phyloP scores from a whole-genome alignment of 2,888 invertebrate genomes.

The Epiblema foenella region DNA sequence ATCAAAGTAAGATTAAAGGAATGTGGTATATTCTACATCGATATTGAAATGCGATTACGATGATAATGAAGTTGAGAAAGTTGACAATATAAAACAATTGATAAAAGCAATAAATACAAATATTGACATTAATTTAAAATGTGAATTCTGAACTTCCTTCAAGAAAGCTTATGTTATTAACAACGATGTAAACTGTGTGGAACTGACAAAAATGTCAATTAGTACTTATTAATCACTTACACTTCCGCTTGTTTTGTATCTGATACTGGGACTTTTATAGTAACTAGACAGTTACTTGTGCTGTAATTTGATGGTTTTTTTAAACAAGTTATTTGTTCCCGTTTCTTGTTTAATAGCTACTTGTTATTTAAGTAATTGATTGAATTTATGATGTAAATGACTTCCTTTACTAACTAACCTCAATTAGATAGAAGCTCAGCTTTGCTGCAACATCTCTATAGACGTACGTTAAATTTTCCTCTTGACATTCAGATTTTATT shows the following conservation, averaged over 20 bases:
- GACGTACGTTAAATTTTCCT: no score
- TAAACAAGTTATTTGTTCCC: slow-evolving; percentile 15
- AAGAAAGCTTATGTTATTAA: not conserved
- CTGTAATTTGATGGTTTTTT: not conserved
- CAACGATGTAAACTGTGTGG: not conserved
- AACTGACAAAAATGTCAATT: not conserved
- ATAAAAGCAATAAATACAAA: not conserved
- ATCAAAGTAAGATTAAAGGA: no score
- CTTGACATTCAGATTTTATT: no score
- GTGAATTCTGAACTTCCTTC: not conserved
- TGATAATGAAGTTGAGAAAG: no score
- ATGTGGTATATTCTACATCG: not conserved
- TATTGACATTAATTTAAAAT: not conserved
- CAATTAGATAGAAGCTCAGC: no score
- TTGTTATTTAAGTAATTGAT: slow-evolving; percentile 21
- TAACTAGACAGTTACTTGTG: slow-evolving; percentile 1
- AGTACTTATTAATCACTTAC: not conserved
- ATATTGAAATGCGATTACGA: not conserved
- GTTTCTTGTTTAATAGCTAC: slow-evolving; percentile 3
- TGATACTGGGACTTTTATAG: not conserved
- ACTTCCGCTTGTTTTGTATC: slow-evolving; percentile 7
- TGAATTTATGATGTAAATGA: not conserved
- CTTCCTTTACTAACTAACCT: not conserved
- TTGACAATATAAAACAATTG: not conserved
- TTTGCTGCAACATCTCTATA: no score